Base-by-base conservation (phyloP, 2,888 invertebrate species). In the Athalia rosae region DNA sequence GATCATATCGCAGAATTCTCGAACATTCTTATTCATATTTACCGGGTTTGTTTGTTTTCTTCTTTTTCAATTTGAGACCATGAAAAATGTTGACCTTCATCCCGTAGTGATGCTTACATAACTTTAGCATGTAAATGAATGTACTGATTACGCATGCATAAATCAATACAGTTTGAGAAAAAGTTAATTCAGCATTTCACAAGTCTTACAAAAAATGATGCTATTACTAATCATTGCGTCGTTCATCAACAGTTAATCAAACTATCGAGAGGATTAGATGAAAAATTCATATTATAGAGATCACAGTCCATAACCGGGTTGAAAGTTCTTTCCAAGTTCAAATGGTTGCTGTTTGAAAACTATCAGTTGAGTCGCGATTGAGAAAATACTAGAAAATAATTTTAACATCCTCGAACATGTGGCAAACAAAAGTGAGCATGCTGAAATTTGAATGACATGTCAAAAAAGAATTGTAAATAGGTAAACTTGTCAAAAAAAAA, bases 131-230 rank as follows among this genome's bases (percentile, higher is more conserved):
- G 15, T 41, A 13, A 41, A 67, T 71, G n/a, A 13, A 43, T 45
- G n/a, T 45, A 45, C 28, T 45, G 50, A 6, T 41, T 53, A 28
- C 28, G 43, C 11, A n/a, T 7, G 67, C 53, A 53, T 7, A 41
- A 41, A 53, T 3, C 48, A 53, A 15, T 53, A 53, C 67, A 67
- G 4, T 8, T 45, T 3, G 28, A 13, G 71, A 56, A 58, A 58
- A 43, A 56, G 13, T 15, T 58, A 13, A 43, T 45, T 56, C 71
- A 58, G 58, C 7, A 71, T 71, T 71, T 71, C 58, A 45, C 43
- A 58, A 71, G 71, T 58, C 56, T 71, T 71, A n/a, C 56, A 58
- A 56, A n/a, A 58, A 71, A 71, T 71, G 56, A 71, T 58, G 71
- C 69, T 71, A 71, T 58, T 58, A 56, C 71, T 2, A 28, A 28